These are phyloP conservation scores for Atta cephalotes DNA, from an alignment of 1,140 invertebrate genomes.

Conservation along the genomic window DNA sequence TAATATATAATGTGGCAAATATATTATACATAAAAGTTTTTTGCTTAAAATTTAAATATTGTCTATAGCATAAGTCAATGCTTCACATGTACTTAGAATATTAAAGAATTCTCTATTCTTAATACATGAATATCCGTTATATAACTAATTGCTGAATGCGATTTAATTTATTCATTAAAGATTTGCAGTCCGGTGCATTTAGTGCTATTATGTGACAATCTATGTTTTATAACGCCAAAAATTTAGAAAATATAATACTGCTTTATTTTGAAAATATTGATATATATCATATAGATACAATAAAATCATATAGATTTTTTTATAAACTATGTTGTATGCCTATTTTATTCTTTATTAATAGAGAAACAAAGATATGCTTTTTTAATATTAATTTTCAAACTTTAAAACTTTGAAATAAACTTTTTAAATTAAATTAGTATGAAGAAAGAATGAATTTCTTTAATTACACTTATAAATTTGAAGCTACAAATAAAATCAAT, in stretches of 20 bases:
- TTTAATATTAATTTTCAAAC: not conserved
- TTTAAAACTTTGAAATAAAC: not conserved
- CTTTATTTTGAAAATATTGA: conserved; percentile 24
- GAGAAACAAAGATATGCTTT: not conserved
- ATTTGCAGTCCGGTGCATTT: not conserved
- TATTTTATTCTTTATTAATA: conserved; percentile 13
- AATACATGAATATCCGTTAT: not conserved
- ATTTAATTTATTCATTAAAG: conserved; percentile 28
- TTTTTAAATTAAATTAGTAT: not conserved
- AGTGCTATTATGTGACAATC: not conserved
- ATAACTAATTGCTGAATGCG: not conserved
- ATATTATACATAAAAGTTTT: conserved; percentile 30
- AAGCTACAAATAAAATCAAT: not conserved
- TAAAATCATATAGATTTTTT: conserved; percentile 42
- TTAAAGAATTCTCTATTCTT: conserved; percentile 38
- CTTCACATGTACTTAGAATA: conserved; percentile 26
- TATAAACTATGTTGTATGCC: not conserved
- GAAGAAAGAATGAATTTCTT: not conserved
- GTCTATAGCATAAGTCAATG: conserved; percentile 12
- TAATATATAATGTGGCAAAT: conserved; percentile 27
- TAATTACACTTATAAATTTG: not conserved
- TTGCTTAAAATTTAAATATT: conserved; percentile 17
- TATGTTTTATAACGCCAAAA: conserved; percentile 15
- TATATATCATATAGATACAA: conserved; percentile 20
- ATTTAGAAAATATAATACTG: conserved; percentile 15